phyloP scores from a whole-genome alignment of 2,888 invertebrate genomes.

The Actias luna region DNA sequence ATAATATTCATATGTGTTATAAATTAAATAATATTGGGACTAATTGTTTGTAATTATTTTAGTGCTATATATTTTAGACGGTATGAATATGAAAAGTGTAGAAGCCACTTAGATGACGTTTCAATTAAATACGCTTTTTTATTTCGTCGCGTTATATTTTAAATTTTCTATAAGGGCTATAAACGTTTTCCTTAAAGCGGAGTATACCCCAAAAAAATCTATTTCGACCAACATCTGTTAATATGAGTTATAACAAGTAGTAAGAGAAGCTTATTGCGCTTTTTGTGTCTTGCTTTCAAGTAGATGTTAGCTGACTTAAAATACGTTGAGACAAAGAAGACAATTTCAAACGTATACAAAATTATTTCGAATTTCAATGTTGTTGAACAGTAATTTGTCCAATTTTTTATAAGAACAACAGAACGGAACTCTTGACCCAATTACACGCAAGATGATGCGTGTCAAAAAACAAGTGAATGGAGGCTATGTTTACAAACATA shows the following conservation, averaged over 20 bases:
- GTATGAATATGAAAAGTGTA: neutral
- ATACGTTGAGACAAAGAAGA: neutral
- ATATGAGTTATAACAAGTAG: neutral
- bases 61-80: neutral
- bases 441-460: conserved; percentile 51
- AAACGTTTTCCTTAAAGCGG: no score
- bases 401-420: neutral
- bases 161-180: no score
- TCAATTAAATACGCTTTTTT: no score
- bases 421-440: conserved; percentile 45
- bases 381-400: neutral
- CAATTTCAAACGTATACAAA: neutral
- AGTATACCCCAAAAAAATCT: no score
- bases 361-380: neutral
- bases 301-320: neutral
- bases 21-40: neutral
- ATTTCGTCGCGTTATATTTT: neutral
- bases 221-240: neutral
- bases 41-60: neutral
- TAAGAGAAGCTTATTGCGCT: neutral
- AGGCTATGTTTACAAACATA: conserved; percentile 79
- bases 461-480: conserved; percentile 60
- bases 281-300: neutral
- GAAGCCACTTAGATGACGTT: no score
- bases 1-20: neutral